phyloP scores from a whole-genome alignment of 2,113 vertebrate species.

The Pteruthius melanotis region DNA sequence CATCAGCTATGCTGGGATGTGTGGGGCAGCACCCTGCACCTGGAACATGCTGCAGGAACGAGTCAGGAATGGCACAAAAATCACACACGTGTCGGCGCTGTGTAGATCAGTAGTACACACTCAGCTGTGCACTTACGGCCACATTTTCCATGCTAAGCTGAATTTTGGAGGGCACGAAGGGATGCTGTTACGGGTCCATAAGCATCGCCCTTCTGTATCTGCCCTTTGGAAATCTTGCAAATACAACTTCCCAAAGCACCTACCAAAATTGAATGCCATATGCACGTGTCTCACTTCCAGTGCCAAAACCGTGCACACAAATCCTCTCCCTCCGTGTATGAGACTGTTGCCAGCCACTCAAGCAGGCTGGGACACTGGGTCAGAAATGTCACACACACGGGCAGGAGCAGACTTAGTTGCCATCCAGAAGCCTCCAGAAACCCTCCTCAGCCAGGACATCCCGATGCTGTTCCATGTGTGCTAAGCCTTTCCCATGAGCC shows the following conservation, averaged over 20 bases:
- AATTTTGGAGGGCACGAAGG: neutral
- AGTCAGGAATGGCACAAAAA: neutral
- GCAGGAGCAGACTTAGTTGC: neutral
- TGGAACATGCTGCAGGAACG: neutral
- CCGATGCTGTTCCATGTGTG: fast-evolving
- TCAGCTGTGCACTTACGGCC: neutral
- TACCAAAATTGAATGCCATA: neutral
- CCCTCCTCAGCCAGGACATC: neutral
- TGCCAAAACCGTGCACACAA: neutral
- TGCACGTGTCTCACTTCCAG: neutral
- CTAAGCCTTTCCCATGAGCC: neutral
- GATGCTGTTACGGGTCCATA: neutral
- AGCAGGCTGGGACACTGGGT: fast-evolving
- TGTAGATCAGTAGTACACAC: neutral
- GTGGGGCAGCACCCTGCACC: neutral
- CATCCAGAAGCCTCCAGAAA: neutral
- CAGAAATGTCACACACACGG: neutral
- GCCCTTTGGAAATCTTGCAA: neutral
- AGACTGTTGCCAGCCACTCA: neutral
- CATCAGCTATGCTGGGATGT: neutral
- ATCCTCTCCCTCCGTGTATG: fast-evolving
- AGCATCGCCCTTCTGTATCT: neutral
- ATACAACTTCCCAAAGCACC: neutral
- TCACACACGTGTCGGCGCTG: fast-evolving
- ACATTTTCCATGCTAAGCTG: fast-evolving